Base-by-base conservation (phyloP, 2,113 vertebrate species). In the Oenanthe melanoleuca region DNA sequence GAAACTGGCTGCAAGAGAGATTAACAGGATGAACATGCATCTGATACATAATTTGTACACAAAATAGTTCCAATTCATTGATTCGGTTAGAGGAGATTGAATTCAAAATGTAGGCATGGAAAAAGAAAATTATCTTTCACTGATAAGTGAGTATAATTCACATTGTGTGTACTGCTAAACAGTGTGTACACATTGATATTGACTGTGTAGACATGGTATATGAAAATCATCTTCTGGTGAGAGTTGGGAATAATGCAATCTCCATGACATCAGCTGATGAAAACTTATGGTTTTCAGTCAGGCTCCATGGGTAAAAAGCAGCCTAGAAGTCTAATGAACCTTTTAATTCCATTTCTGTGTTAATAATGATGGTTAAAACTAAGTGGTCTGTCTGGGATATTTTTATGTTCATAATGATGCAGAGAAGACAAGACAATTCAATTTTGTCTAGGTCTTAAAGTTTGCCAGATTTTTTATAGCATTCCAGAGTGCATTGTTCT, bases 71-170 rank as follows among this genome's bases (percentile, higher is more conserved):
- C 25, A 61, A 80, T 49, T 79, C 73, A 37, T 78, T 81, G 81
- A 65, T 87, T 94, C 59, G 50, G 67, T 80, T 92, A 61, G 74
- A 53, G 34, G 63, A 86, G 74, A 72, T n/a, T 80, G 55, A 71
- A 80, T 86, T 61, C 33, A 82, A 88, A 88, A 77, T 47, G 47
- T 65, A 92, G 73, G 31, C 65, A 81, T n/a, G 40, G 69, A 55
- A 79, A 85, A 94, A 87, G 37, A 82, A 93, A 95, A 85, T 60
- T 3, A 67, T 81, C 49, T 81, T 91, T 89, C 81, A 38, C 57
- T 34, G 40, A 81, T 66, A 89, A 84, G 37, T 66, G 45, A 55
- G 17, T 84, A 15, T 88, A 79, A 93, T 65, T 93, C 71, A 72
- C 11, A 33, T 57, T 49, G 49, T 0, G 2, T 60, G 15, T 75